A percentile compares a stretch with the other conserved stretches of the same genome.
phyloP scores from a whole-genome alignment of 2,113 vertebrate genomes.

The Aegotheles bennettii region DNA sequence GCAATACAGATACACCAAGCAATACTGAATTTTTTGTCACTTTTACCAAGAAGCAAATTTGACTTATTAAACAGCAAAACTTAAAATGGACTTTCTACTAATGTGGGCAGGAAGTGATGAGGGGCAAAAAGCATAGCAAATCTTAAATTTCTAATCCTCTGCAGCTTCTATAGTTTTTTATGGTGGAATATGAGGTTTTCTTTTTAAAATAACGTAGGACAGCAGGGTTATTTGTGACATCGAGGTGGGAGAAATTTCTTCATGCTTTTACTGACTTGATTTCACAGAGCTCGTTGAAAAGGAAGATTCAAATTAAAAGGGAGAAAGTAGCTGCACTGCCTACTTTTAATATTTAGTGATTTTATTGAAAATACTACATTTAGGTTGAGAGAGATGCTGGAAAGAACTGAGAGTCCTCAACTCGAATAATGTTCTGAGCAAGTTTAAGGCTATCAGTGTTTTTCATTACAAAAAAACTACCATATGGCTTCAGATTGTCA shows the following conservation, averaged over 20 bases:
- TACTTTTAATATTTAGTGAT: neutral
- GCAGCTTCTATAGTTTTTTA: neutral
- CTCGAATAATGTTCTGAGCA: neutral
- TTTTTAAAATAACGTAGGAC: neutral
- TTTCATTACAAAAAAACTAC: neutral
- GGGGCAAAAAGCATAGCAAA: neutral
- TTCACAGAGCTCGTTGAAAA: neutral
- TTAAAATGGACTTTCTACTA: neutral
- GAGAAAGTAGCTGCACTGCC: neutral
- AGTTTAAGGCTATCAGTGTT: neutral
- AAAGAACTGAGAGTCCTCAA: neutral
- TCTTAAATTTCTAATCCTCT: neutral
- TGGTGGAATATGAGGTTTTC: neutral
- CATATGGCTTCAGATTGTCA: neutral
- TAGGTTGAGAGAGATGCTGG: neutral
- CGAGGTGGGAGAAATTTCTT: neutral
- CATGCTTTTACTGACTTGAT: neutral
- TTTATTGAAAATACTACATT: neutral
- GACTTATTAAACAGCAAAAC: neutral
- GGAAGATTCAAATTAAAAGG: neutral
- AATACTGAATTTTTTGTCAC: neutral
- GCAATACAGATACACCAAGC: neutral
- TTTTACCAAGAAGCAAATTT: neutral
- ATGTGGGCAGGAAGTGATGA: neutral
- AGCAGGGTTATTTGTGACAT: neutral